Percentiles rank a stretch among this genome's conserved stretches.
Evolutionary conservation across 2,797 vertebrate species (phyloP).

Genomic region (Halcyon badia): DNA sequence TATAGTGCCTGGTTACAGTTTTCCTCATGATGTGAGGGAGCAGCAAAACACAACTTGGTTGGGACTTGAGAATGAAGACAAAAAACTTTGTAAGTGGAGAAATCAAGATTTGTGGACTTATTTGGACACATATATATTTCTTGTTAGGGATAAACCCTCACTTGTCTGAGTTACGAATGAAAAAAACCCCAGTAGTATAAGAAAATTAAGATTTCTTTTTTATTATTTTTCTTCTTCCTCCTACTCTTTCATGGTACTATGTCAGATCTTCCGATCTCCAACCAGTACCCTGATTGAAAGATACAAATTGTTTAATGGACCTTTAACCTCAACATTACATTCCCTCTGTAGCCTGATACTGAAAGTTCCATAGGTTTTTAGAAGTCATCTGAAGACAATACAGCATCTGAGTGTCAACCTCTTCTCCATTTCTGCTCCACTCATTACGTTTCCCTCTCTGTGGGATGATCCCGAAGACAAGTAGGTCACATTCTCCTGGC

Average conservation of each 20-base stretch:
- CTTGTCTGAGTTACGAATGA: neutral
- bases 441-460: neutral
- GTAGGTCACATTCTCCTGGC: neutral
- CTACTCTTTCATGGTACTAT: accelerated
- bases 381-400: neutral
- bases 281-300: neutral
- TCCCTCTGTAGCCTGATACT: neutral
- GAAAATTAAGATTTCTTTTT: neutral
- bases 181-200: neutral
- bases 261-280: neutral
- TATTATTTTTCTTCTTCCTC: neutral
- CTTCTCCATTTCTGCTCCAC: neutral
- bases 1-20: neutral
- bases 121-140: accelerated
- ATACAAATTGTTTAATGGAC: neutral
- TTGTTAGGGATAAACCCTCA: neutral
- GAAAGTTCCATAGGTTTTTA: neutral
- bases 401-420: accelerated
- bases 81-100: neutral
- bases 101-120: neutral
- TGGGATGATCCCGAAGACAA: neutral
- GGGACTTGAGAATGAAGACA: neutral
- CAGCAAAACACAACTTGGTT: neutral
- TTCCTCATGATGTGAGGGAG: neutral
- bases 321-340: neutral